Evolutionary conservation across 2,888 invertebrate genomes (phyloP).

Genomic region (Lochmaea capreae): DNA sequence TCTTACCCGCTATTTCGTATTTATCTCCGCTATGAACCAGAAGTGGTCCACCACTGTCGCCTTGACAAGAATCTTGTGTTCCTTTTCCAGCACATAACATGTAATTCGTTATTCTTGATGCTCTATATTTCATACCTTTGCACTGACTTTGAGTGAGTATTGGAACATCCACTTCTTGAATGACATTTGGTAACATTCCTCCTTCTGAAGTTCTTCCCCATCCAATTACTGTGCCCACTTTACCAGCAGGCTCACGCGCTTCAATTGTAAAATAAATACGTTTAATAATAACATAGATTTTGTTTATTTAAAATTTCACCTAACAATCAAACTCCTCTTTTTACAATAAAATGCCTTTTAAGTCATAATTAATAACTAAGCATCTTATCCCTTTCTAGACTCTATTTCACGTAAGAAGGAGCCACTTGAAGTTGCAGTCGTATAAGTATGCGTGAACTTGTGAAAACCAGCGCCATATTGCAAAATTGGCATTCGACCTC

Average conservation of each 20-base stretch:
- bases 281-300: not conserved
- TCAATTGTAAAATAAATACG: not conserved
- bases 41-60: slow-evolving; percentile 88
- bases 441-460: too few species aligned
- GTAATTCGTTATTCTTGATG: slow-evolving; percentile 83
- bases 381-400: too few species aligned
- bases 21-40: slow-evolving; percentile 80
- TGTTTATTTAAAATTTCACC: too few species aligned
- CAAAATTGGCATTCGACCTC: too few species aligned
- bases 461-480: too few species aligned
- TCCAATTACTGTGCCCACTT: slow-evolving; percentile 83
- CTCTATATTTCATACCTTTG: slow-evolving; percentile 84
- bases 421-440: too few species aligned
- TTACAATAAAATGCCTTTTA: too few species aligned
- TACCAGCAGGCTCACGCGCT: slow-evolving; percentile 74
- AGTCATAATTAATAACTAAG: too few species aligned
- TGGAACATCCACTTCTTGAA: slow-evolving; percentile 87
- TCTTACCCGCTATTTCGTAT: slow-evolving; percentile 81
- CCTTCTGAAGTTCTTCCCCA: slow-evolving; percentile 89
- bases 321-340: too few species aligned
- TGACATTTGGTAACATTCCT: slow-evolving; percentile 80
- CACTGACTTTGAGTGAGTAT: slow-evolving; percentile 84
- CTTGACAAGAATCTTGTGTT: slow-evolving; percentile 87
- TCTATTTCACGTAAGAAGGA: too few species aligned
- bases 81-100: slow-evolving; percentile 90